Base-by-base conservation (phyloP, 1,140 invertebrate species). In the Fopius arisanus region DNA sequence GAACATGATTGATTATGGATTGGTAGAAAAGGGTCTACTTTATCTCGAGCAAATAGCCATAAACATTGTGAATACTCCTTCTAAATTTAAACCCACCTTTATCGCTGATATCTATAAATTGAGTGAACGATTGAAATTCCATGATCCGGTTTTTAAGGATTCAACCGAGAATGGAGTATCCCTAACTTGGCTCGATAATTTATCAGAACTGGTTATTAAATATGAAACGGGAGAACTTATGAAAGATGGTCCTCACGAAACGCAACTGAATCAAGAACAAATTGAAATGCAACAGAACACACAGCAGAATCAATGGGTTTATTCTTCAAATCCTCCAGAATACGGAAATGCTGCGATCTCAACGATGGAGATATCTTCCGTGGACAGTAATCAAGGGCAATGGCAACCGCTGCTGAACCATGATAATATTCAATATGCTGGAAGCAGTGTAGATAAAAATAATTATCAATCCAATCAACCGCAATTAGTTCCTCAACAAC, bases 31-130 rank as follows among this genome's bases (percentile, higher is more conserved):
- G 86, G 92, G 95, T 33, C 83, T 97, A 73, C 89, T 93, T 40
- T 97, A 97, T 86, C 91, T 93, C 79, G 96, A 97, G 90, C 91
- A 91, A 76, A 92, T 97, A 6, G 90, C 94, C 5, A 85, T 89
- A 9, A 91, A 91, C 54, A 90, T 96, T n/a, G 83, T 88, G 2
- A 88, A 89, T 67, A 88, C 90, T 70, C 91, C 92, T 0, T 82
- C 88, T 26, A 82, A 83, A 74, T 90, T 92, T 79, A 86, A 92
- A 78, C 80, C 82, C 16, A 84, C 87, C 28, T 91, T 96, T 67
- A 90, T 94, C 7, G 85, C 90, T 21, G 87, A 92, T 70, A 90
- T 96, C 10, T 91, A 91, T 77, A 81, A 89, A 74, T 83, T 96
- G 72, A 92, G 93, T 0, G 92, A 93, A 79, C 88, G 92, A 72